Evolutionary conservation across 2,113 vertebrate genomes (phyloP).

Genomic region (Furnarius figulus): DNA sequence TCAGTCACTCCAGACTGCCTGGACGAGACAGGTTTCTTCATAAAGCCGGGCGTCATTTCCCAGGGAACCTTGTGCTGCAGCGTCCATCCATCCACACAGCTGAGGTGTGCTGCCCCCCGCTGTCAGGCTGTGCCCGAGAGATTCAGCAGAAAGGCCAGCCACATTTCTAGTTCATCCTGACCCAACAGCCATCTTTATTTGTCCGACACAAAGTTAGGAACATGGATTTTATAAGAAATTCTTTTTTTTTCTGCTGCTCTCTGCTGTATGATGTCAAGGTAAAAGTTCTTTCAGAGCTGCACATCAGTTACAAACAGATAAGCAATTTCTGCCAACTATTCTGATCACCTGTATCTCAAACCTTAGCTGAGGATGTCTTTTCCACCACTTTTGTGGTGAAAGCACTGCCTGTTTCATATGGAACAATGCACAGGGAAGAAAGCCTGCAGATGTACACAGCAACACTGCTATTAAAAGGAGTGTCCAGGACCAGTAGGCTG

Average conservation of each 20-base stretch:
- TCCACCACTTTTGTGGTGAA: accelerated
- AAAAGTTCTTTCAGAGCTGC: not conserved
- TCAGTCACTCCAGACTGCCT: not conserved
- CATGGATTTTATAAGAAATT: not conserved
- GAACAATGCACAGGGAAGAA: not conserved
- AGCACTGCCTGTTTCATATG: not conserved
- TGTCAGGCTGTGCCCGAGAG: not conserved
- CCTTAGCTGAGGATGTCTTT: not conserved
- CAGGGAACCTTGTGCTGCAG: not conserved
- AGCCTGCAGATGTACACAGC: not conserved
- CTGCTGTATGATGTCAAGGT: not conserved
- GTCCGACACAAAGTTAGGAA: not conserved
- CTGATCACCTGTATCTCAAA: accelerated
- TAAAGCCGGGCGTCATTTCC: accelerated
- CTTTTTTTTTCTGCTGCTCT: not conserved
- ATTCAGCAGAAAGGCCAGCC: not conserved
- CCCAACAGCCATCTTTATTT: not conserved
- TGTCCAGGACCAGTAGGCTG: accelerated
- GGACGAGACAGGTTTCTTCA: not conserved
- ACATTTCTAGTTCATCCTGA: not conserved
- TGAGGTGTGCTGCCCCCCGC: not conserved
- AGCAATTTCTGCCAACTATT: not conserved
- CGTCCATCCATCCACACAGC: accelerated
- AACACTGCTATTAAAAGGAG: not conserved
- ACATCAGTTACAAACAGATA: not conserved